Evolutionary conservation across 1,140 invertebrate species (phyloP), one percentile per base, ranked within the genome.

Genomic region (Adoxophyes honmai): DNA sequence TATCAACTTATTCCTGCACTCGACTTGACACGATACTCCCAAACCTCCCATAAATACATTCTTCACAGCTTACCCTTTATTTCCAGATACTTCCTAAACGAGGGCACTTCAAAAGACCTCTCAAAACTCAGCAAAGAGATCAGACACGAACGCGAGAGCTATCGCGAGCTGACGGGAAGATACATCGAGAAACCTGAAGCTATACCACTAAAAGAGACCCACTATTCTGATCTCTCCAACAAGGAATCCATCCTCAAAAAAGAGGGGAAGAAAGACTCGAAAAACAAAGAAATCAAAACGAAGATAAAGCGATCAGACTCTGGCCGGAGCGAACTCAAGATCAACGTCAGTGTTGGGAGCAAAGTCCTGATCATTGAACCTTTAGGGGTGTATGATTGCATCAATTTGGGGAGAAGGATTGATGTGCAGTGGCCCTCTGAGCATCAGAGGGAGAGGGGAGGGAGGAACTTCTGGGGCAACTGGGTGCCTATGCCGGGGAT

Each of bases 371-470:
- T 92, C 13, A 75, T 91, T 4, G 91, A 92, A 55, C 89, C 90
- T n/a, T 62, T 89, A 7, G 91, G 91, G 7, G 91, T 92, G 56
- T 98, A 96, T 75, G 96, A 98, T 79, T 96, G 94, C 53, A 95
- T 98, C 36, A 98, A 98, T 84, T 88, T 97, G 54, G 96, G 96
- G 13, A 90, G 96, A 51, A 90, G 96, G 52, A 97, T 97, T 51
- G 97, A 98, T 78, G 96, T 98, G 0, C 92, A 94, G 39, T 98
- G 97, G 97, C 97, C 97, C 0, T 95, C 95, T 70, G 96, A 97
- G 68, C 92, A 93, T 44, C 96, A 97, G 94, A 88, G 96, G 59
- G 92, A 92, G 55, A 92, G 93, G 64, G 97, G 97, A 0, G 97
- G 97, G 0, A 91, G 96, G 57, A 94, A 94, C 44, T 93, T 92